Conservation (phyloP, 1,140 invertebrate species). For the Drosophila kepulauana region DNA sequence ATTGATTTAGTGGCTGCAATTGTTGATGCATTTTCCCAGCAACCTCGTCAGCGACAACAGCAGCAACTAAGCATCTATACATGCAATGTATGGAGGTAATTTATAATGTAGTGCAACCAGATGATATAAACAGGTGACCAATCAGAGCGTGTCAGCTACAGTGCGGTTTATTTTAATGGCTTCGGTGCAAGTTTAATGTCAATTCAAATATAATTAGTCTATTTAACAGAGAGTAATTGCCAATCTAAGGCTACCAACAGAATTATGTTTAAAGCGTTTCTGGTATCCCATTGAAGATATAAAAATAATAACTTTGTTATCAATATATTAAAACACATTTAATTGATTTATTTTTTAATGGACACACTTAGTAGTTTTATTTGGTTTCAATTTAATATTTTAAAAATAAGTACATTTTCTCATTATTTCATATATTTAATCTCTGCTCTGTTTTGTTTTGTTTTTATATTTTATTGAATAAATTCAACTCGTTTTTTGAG, state of each 20-base stretch:
- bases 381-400: constrained; percentile 39
- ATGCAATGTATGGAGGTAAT: constrained; percentile 21
- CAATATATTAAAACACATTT: not conserved
- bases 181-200: constrained; percentile 51
- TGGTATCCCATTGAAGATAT: not conserved
- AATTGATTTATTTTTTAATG: constrained; percentile 57
- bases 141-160: constrained; percentile 20
- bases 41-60: not conserved
- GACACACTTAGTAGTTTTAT: constrained; percentile 63
- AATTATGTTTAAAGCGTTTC: not conserved
- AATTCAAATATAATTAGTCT: constrained; percentile 60
- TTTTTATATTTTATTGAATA: constrained; percentile 28
- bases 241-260: not conserved
- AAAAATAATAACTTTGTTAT: not conserved
- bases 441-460: not conserved
- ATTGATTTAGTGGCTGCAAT: constrained; percentile 70
- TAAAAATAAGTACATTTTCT: constrained; percentile 40
- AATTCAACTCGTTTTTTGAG: constrained; percentile 28
- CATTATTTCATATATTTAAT: constrained; percentile 5
- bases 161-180: constrained; percentile 61
- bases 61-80: constrained; percentile 27
- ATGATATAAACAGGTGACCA: constrained; percentile 47
- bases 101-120: constrained; percentile 55
- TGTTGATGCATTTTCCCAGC: constrained; percentile 15
- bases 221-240: constrained; percentile 4